Evolutionary conservation across 23 tunicate genomes (phyloP).

Genomic region (Aplidium turbinatum): DNA sequence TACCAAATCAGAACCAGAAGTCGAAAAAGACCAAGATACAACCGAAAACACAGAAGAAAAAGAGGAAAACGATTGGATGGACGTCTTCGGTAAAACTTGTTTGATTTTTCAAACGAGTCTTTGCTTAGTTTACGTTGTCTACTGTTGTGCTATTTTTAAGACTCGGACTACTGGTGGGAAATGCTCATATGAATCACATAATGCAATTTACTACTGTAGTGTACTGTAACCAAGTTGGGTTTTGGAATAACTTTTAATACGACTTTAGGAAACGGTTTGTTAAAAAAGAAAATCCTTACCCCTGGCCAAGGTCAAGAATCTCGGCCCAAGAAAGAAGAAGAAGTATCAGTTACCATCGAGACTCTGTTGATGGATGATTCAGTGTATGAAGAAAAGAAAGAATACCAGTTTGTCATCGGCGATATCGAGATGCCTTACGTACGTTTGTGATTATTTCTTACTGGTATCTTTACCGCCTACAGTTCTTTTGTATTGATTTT

Average conservation of each 20-base stretch:
- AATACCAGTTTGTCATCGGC: conserved; percentile 46
- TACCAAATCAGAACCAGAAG: not conserved
- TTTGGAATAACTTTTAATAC: not conserved
- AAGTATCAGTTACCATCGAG: conserved; percentile 46
- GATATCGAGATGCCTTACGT: conserved; percentile 56
- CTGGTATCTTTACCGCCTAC: no score
- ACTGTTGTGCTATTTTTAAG: no score
- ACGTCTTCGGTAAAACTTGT: conserved; percentile 6
- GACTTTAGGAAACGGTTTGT: conserved; percentile 60
- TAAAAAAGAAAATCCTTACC: conserved; percentile 37
- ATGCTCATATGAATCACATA: no score
- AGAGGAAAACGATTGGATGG: conserved; percentile 18
- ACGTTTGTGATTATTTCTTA: no score
- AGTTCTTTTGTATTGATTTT: no score
- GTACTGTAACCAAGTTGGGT: no score
- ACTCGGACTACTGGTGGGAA: no score
- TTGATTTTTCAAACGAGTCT: not conserved
- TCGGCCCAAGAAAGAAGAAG: conserved; percentile 58
- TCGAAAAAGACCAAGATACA: no score
- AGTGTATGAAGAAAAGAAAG: conserved; percentile 33
- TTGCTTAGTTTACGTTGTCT: no score
- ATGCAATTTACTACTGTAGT: no score
- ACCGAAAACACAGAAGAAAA: not conserved
- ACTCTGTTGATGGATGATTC: conserved; percentile 27
- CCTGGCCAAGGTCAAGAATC: conserved; percentile 45